These are phyloP conservation scores for Stramonita haemastoma DNA, from an alignment of 2,888 invertebrate genomes.

Conservation along the genomic window DNA sequence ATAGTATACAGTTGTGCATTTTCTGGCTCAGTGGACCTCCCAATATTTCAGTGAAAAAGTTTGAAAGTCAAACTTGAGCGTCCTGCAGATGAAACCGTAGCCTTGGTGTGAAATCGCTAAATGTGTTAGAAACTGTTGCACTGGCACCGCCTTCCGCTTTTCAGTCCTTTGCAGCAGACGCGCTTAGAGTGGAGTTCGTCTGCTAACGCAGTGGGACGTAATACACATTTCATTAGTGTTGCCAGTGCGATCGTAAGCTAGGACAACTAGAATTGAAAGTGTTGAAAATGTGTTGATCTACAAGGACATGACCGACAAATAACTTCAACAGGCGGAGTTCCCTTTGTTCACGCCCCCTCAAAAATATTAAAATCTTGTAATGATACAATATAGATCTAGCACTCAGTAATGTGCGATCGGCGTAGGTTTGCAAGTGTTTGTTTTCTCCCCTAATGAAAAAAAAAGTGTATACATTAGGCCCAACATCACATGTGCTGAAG, in stretches of 20 bases:
- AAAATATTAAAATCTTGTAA: no score
- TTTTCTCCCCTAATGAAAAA: no score
- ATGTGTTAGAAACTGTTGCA: constrained; percentile 34
- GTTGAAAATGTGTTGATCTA: not conserved
- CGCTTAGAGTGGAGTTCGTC: not conserved
- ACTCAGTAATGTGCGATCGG: no score
- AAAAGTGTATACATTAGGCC: no score
- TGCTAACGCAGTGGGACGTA: not conserved
- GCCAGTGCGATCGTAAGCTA: no score
- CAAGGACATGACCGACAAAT: not conserved
- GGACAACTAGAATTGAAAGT: not conserved
- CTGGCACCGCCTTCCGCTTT: constrained; percentile 36
- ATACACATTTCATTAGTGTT: not conserved
- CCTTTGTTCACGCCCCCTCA: constrained; percentile 28
- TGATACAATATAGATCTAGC: no score
- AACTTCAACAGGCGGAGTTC: not conserved
- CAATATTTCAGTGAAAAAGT: constrained; percentile 8
- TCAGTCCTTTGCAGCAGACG: not conserved
- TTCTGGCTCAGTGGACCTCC: not conserved
- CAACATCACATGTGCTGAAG: no score
- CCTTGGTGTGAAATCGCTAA: not conserved
- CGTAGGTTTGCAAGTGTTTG: no score
- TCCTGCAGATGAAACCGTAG: constrained; percentile 1
- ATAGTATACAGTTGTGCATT: not conserved
- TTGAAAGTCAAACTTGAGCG: constrained; percentile 28